Evolutionary conservation across 2,888 invertebrate species (phyloP), one percentile per base, ranked within the genome.

Genomic region (Thyatira batis): DNA sequence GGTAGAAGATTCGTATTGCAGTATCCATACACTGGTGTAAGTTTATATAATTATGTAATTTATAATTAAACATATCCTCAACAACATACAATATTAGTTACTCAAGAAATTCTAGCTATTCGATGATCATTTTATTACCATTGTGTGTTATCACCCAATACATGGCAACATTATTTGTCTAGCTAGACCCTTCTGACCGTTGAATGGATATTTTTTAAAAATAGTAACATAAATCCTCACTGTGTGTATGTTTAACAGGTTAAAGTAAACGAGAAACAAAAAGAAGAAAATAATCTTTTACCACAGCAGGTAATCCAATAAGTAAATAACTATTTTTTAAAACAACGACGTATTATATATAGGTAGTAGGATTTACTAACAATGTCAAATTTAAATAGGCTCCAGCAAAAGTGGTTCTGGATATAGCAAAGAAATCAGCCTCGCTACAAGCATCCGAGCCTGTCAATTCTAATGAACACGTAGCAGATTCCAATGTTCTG

Each of bases 381-480:
- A 25, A 20, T 27, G 1, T 13, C 23, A 44, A 20, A 43, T 30
- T 49, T 43, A 52, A 50, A 13, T 61, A 88, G 88, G 88, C 86
- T 5, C 62, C 85, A 1, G 78, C 84, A 9, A 83, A 85, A 52
- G 45, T 85, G 20, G 88, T 87, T 3, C 23, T 85, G 43, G 68
- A 73, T 2, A 65, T 86, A 0, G 85, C 84, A 0, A 78, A 76
- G 50, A 58, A 80, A 49, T 82, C 87, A 0, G 78, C 71, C 0
- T 20, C 71, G 1, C 53, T 77, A 4, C 71, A 78, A 66, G 67
- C 73, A 1, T 57, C 67, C 0, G 70, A 67, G 20, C 68, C 76
- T 9, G 33, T 45, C 1, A 65, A 77, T 20, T 65, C 65, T 1
- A 49, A 48, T 1, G 67, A 73, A 3, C 65, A 76, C 2, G 3